Evolutionary conservation across 2,888 invertebrate species (phyloP).

Genomic region (Griposia aprilina): DNA sequence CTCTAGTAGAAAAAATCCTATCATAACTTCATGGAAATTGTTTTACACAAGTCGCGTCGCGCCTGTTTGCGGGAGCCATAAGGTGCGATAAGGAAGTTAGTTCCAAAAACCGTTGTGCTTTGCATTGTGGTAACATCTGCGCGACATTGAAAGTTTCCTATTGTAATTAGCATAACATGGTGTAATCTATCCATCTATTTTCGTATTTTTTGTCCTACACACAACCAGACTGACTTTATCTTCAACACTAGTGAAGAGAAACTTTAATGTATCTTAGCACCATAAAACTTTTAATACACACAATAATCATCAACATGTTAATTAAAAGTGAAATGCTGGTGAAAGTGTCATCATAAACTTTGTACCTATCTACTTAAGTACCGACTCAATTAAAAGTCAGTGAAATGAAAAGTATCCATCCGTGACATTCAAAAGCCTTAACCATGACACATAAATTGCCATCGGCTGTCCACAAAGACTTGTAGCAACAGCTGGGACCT

Average conservation of each 20-base stretch:
- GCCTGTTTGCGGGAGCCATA: too few relatives aligned
- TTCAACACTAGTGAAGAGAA: background rate
- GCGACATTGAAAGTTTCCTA: background rate
- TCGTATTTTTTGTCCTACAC: background rate
- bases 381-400: constrained; percentile 7
- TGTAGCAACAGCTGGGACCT: constrained; percentile 70
- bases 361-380: background rate
- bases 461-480: constrained; percentile 76
- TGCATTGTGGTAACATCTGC: background rate
- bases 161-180: background rate
- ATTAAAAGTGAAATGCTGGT: constrained; percentile 35
- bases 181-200: background rate
- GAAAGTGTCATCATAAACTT: constrained; percentile 43
- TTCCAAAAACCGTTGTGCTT: background rate
- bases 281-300: constrained; percentile 24
- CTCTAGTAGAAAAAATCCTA: too few relatives aligned
- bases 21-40: too few relatives aligned
- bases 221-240: background rate
- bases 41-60: too few relatives aligned
- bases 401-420: constrained; percentile 4
- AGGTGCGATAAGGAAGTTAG: too few relatives aligned
- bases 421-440: constrained; percentile 66
- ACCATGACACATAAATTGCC: constrained; percentile 79
- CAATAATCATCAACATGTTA: constrained; percentile 13
- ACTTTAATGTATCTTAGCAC: background rate